Evolutionary conservation across 2,888 invertebrate genomes (phyloP).

Genomic region (Netelia inedita): DNA sequence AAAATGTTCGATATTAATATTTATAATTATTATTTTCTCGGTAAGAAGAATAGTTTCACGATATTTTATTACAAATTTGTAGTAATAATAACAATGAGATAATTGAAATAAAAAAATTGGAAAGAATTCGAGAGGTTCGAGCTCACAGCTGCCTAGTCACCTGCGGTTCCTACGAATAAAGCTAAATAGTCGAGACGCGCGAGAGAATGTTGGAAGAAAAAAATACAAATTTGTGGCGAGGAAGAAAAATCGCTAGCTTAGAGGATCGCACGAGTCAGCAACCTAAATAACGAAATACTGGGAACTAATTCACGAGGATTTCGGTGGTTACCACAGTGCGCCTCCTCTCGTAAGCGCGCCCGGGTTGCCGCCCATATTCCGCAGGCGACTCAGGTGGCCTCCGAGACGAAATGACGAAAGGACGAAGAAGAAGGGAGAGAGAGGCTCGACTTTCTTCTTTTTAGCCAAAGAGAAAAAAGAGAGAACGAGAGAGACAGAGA

Average conservation of each 20-base stretch:
- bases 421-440: constrained; percentile 10
- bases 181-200: constrained; percentile 9
- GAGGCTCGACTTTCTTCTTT: constrained; percentile 49
- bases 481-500: background rate
- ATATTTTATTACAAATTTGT: no score
- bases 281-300: constrained; percentile 73
- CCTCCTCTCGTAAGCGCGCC: constrained; percentile 31
- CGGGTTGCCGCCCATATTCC: constrained; percentile 70
- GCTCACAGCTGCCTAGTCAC: constrained; percentile 25
- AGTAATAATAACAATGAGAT: no score
- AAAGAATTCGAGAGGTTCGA: background rate
- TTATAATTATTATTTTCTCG: no score
- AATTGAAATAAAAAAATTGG: background rate
- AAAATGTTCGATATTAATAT: background rate
- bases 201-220: background rate
- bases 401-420: constrained; percentile 34
- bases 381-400: constrained; percentile 69
- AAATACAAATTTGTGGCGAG: constrained; percentile 18
- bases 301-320: constrained; percentile 77
- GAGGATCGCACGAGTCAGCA: constrained; percentile 42
- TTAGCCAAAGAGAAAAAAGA: constrained; percentile 2
- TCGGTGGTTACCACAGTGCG: constrained; percentile 45
- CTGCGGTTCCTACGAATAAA: constrained; percentile 9
- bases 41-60: no score
- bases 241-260: constrained; percentile 1